These are phyloP conservation scores for Aspiorhynchus laticeps DNA, from an alignment of 2,113 vertebrate species.

Conservation along the genomic window DNA sequence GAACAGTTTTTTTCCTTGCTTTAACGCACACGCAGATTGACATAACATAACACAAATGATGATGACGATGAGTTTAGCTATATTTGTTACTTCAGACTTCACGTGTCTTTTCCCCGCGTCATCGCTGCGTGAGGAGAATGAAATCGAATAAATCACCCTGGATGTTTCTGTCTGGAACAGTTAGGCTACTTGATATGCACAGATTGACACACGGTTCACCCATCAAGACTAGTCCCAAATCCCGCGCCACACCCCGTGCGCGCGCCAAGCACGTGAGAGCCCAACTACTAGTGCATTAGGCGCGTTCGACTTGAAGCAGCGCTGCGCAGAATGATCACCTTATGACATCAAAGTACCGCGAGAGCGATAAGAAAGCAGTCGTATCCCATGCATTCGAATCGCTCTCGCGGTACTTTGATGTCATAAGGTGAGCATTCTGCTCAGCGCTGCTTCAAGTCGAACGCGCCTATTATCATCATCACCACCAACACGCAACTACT, in stretches of 20 bases:
- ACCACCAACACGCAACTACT: neutral
- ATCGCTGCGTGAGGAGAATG: neutral
- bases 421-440: too few species aligned
- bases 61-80: neutral
- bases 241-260: slow-evolving; percentile 31
- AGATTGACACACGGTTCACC: neutral
- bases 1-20: neutral
- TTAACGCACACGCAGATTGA: neutral
- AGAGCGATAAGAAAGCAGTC: too few species aligned
- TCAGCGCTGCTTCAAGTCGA: too few species aligned
- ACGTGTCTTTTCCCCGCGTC: neutral
- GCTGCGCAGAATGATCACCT: too few species aligned
- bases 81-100: neutral
- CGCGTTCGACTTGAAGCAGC: too few species aligned
- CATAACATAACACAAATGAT: too few species aligned
- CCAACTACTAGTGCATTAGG: neutral
- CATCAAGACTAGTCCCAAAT: neutral
- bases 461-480: too few species aligned
- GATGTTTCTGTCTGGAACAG: neutral
- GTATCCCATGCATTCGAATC: too few species aligned
- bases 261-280: slow-evolving; percentile 15
- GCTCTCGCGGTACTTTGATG: too few species aligned
- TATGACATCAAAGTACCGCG: too few species aligned
- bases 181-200: neutral
- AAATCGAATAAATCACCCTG: neutral